These are phyloP conservation scores for Thyatira batis DNA, from an alignment of 2,888 invertebrate species.

Conservation along the genomic window DNA sequence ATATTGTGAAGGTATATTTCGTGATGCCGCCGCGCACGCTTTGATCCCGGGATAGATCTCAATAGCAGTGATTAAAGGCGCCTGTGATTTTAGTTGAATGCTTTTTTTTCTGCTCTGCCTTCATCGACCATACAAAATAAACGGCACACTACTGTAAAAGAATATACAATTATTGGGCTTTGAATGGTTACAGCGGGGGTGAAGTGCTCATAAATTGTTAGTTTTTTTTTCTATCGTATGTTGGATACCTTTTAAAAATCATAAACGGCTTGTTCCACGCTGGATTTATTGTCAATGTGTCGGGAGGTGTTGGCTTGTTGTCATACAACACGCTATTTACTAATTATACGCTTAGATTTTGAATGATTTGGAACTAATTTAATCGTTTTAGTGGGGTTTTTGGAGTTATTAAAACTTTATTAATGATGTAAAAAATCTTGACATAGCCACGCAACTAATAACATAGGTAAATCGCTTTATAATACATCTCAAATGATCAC, in stretches of 20 bases:
- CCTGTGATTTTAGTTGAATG: constrained; percentile 81
- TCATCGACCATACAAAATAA: constrained; percentile 76
- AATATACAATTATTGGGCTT: constrained; percentile 82
- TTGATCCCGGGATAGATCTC: constrained; percentile 81
- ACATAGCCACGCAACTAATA: too few relatives aligned
- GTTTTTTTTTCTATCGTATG: constrained; percentile 69
- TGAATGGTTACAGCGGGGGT: constrained; percentile 82
- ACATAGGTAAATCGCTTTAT: too few relatives aligned
- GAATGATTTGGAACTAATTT: constrained; percentile 19
- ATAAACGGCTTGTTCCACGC: constrained; percentile 62
- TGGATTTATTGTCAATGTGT: constrained; percentile 67
- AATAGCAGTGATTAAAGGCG: constrained; percentile 83
- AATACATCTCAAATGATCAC: too few relatives aligned
- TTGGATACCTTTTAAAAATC: constrained; percentile 75
- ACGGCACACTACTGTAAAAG: constrained; percentile 82
- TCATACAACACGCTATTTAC: constrained; percentile 55
- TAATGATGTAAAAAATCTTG: too few relatives aligned
- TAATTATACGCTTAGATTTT: constrained; percentile 66
- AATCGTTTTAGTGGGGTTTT: not conserved
- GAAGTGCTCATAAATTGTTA: constrained; percentile 80
- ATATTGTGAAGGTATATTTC: constrained; percentile 70
- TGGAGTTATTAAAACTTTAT: too few relatives aligned
- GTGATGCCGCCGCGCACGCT: constrained; percentile 61
- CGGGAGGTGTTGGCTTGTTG: constrained; percentile 59
- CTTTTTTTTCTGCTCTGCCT: constrained; percentile 71